Conservation (phyloP, 2,888 invertebrate species). For the Oxystoma pomonae region DNA sequence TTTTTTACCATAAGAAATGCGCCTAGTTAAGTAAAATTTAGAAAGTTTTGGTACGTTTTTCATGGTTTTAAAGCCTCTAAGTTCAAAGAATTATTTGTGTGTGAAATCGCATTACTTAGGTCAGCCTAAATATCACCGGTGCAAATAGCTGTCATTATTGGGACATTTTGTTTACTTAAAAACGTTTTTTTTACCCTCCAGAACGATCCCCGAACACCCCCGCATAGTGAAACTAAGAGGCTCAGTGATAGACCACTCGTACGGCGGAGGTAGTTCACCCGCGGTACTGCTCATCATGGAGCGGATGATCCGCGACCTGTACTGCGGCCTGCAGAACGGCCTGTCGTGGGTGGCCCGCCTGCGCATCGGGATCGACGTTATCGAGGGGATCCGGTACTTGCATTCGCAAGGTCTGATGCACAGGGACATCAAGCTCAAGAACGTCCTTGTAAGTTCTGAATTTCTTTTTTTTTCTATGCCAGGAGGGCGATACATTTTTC, state of each 20-base stretch:
- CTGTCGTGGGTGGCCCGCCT: slow-evolving; percentile 61
- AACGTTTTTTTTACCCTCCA: slow-evolving; percentile 37
- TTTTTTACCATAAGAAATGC: too few species aligned
- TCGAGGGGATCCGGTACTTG: slow-evolving; percentile 82
- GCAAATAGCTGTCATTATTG: neutral
- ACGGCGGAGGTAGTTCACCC: slow-evolving; percentile 63
- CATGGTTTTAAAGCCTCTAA: too few species aligned
- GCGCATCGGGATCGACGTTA: slow-evolving; percentile 75
- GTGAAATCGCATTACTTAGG: too few species aligned
- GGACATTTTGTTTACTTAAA: neutral
- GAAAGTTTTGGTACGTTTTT: too few species aligned
- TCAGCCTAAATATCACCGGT: too few species aligned
- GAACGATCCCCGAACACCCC: slow-evolving; percentile 78
- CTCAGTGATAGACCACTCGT: slow-evolving; percentile 75
- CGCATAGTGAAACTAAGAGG: slow-evolving; percentile 73
- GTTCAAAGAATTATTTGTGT: too few species aligned
- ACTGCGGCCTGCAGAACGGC: slow-evolving; percentile 69
- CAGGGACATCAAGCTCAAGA: slow-evolving; percentile 85
- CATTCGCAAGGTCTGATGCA: slow-evolving; percentile 87
- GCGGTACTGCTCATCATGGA: slow-evolving; percentile 80
- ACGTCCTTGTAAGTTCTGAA: slow-evolving; percentile 67
- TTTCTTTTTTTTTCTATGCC: slow-evolving; percentile 5
- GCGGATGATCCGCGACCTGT: slow-evolving; percentile 69
- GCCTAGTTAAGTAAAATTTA: too few species aligned
- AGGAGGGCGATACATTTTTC: too few species aligned